These are phyloP conservation scores for Eretmocerus hayati DNA, from an alignment of 2,888 invertebrate genomes.

Conservation along the genomic window DNA sequence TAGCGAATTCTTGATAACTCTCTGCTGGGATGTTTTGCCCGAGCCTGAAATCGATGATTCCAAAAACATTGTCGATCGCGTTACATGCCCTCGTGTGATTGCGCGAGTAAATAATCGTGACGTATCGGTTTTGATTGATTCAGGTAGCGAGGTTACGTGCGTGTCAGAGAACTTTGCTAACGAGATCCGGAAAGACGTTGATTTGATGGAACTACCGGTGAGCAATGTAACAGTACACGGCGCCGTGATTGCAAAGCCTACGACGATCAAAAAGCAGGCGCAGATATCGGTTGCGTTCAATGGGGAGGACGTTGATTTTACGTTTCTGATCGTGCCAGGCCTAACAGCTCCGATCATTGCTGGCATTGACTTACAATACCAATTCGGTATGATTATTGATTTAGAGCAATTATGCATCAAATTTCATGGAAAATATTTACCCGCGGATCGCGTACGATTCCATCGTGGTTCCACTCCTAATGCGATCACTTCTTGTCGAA, in stretches of 20 bases:
- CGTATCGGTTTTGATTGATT: not conserved
- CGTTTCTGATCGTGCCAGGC: conserved; percentile 1
- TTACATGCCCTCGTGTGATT: not conserved
- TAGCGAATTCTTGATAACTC: conserved; percentile 1
- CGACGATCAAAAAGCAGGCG: not conserved
- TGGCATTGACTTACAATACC: no score
- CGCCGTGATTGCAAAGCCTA: not conserved
- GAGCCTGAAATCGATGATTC: no score
- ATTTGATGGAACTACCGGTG: no score
- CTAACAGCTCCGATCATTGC: not conserved
- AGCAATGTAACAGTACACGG: not conserved
- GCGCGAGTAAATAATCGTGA: not conserved
- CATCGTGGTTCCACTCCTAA: no score
- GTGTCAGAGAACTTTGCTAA: no score
- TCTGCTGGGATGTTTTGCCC: conserved; percentile 11
- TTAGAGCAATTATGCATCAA: no score
- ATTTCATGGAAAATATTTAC: no score
- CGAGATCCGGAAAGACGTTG: no score
- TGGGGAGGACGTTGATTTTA: not conserved
- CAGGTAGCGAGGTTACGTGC: conserved; percentile 10
- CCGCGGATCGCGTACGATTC: no score
- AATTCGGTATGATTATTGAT: no score
- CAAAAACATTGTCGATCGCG: not conserved
- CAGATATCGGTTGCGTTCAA: not conserved
- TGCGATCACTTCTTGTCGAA: no score